Evolutionary conservation across 2,888 invertebrate species (phyloP), one percentile per base, ranked within the genome.

Genomic region (Athalia rosae): DNA sequence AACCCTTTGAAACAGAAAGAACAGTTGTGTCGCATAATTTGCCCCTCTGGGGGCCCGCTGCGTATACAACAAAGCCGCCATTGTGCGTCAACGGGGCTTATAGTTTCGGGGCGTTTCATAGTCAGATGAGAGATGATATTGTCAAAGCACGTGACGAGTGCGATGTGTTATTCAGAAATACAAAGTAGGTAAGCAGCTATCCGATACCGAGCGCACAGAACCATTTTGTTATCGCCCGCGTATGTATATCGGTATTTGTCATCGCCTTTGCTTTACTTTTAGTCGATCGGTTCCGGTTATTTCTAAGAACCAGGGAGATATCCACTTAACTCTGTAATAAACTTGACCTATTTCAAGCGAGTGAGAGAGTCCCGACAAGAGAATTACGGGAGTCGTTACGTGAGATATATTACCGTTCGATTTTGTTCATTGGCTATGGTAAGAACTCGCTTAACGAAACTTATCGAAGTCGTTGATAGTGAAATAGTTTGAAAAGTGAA

Each of bases 1-100:
- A 6, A 58, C 45, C 58, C 71, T 58, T 71, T 71, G 71, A 58
- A 71, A 71, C 13, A 9, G 13, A 58, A 58, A 71, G 58, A 71
- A 71, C 71, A 71, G 58, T 71, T 71, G 13, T 71, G 45, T 13
- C 45, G 15, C 45, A 71, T 58, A 71, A 58, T 58, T 43, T 58
- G 4, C 13, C 71, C 71, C 53, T 6, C n/a, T 15, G 28, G 58
- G 69, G 69, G 56, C 8, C 47, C 9, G 71, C 7, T n/a, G 58
- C 0, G 71, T 43, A 9, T 53, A 43, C 13, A 71, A 71, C 58
- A 71, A 45, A 71, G 58, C 58, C 47, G 50, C 28, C 50, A 67
- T 45, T 41, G 71, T 11, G 9, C n/a, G 53, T n/a, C 71, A 45
- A n/a, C 56, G 43, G 45, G 9, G 45, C 71, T 58, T 9, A 4